A percentile compares a stretch with the other conserved stretches of the same genome.
Evolutionary conservation across 2,113 vertebrate genomes (phyloP).

Genomic region (Bubo bubo): DNA sequence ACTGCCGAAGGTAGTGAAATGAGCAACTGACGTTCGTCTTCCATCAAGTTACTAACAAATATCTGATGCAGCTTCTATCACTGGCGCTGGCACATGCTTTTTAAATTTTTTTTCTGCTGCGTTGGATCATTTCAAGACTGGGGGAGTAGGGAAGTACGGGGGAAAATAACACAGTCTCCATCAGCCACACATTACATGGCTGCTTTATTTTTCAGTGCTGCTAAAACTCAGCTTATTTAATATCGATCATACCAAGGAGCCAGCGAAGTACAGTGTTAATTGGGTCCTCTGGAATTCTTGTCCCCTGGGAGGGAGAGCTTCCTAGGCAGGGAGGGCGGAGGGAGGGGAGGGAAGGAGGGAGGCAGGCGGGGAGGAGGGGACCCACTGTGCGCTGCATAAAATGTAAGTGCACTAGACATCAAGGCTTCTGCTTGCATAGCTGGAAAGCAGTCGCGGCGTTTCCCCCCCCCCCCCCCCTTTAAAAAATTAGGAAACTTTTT

Average conservation of each 20-base stretch:
- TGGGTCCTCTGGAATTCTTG: constrained; percentile 80
- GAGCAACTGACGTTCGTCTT: constrained; percentile 22
- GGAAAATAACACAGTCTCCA: neutral
- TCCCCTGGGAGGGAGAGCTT: constrained; percentile 65
- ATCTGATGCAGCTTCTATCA: constrained; percentile 4
- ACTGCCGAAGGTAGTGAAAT: constrained; percentile 31
- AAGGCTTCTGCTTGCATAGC: constrained; percentile 58
- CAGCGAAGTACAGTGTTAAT: constrained; percentile 78
- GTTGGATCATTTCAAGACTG: neutral
- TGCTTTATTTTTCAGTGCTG: constrained; percentile 67
- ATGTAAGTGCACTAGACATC: constrained; percentile 47
- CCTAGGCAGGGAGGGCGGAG: constrained; percentile 53
- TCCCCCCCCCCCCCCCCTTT: neutral
- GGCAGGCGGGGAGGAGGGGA: constrained; percentile 22
- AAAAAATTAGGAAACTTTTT: constrained; percentile 26
- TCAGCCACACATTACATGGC: constrained; percentile 42
- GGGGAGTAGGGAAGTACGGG: neutral
- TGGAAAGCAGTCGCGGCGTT: neutral
- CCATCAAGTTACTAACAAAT: constrained; percentile 37
- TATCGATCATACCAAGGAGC: constrained; percentile 73
- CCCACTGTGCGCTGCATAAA: constrained; percentile 41
- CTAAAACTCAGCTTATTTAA: constrained; percentile 75
- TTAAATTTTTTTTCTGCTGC: neutral
- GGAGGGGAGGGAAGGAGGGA: constrained; percentile 14
- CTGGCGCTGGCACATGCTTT: neutral